Evolutionary conservation across 2,888 invertebrate species (phyloP).

Genomic region (Allygus modestus): DNA sequence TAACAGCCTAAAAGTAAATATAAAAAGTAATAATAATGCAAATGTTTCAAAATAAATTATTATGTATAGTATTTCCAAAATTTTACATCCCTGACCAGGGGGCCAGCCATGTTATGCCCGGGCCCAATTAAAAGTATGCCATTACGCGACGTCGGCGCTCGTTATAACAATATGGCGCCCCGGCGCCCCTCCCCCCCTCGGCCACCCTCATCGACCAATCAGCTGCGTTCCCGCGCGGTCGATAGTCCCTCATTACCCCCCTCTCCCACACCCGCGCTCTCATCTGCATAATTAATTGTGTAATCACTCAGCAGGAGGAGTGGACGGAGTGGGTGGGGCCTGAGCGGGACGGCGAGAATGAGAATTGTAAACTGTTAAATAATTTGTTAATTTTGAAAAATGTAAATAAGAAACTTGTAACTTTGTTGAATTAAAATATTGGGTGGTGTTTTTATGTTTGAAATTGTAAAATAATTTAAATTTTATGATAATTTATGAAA

Average conservation of each 20-base stretch:
- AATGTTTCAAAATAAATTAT: too few species aligned
- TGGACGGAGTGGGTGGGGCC: background rate
- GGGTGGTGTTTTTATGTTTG: too few species aligned
- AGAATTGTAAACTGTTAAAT: too few species aligned
- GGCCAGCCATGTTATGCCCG: conserved; percentile 8
- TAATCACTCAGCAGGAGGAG: conserved; percentile 32
- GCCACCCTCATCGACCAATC: conserved; percentile 21
- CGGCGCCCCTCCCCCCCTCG: conserved; percentile 38
- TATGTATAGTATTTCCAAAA: too few species aligned
- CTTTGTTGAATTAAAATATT: too few species aligned
- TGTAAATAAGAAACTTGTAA: too few species aligned
- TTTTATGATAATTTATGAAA: too few species aligned
- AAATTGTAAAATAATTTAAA: too few species aligned
- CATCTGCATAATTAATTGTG: conserved; percentile 58
- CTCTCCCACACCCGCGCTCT: background rate
- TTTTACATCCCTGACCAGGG: background rate
- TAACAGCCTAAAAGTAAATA: too few species aligned
- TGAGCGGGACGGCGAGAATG: background rate
- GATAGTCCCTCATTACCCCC: conserved; percentile 46
- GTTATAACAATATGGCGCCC: conserved; percentile 54
- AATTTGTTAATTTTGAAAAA: too few species aligned
- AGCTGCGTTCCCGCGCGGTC: conserved; percentile 18
- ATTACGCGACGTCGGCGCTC: conserved; percentile 47
- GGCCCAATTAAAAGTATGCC: conserved; percentile 46
- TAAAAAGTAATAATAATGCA: too few species aligned